Evolutionary conservation across 1,140 invertebrate species (phyloP).

Genomic region (Antheraea mylitta): DNA sequence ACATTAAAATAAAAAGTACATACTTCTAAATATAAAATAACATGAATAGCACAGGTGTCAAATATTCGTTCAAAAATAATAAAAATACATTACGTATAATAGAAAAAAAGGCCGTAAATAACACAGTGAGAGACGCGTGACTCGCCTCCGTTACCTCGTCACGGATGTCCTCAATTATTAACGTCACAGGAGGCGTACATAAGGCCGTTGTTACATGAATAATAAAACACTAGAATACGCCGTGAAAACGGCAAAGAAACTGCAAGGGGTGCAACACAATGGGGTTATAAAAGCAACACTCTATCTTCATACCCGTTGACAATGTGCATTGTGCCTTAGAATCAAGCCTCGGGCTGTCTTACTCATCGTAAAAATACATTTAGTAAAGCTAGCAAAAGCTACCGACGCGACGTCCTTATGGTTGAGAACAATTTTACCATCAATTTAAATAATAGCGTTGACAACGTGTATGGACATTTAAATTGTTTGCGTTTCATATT

Average conservation of each 20-base stretch:
- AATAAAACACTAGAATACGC: constrained; percentile 67
- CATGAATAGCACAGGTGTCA: not conserved
- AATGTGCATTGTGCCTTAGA: constrained; percentile 65
- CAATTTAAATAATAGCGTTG: not conserved
- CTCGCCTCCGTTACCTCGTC: constrained; percentile 39
- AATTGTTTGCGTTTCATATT: not conserved
- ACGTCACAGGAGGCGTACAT: constrained; percentile 58
- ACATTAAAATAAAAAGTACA: not conserved
- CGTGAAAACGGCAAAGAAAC: constrained; percentile 59
- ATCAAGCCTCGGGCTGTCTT: constrained; percentile 14
- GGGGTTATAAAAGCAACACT: constrained; percentile 65
- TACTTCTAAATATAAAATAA: not conserved
- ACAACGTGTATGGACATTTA: not conserved
- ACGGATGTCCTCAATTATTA: constrained; percentile 70
- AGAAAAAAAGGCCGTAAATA: constrained; percentile 17
- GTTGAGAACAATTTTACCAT: constrained; percentile 4
- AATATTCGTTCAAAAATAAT: not conserved
- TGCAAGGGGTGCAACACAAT: constrained; percentile 63
- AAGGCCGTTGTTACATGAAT: constrained; percentile 66
- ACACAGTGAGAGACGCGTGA: constrained; percentile 15
- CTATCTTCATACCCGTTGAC: constrained; percentile 69
- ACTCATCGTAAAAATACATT: constrained; percentile 1
- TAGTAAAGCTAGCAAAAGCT: not conserved
- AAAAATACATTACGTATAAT: not conserved
- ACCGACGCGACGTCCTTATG: not conserved